phyloP scores from a whole-genome alignment of 2,113 vertebrate genomes.

The Taurulus bubalis region DNA sequence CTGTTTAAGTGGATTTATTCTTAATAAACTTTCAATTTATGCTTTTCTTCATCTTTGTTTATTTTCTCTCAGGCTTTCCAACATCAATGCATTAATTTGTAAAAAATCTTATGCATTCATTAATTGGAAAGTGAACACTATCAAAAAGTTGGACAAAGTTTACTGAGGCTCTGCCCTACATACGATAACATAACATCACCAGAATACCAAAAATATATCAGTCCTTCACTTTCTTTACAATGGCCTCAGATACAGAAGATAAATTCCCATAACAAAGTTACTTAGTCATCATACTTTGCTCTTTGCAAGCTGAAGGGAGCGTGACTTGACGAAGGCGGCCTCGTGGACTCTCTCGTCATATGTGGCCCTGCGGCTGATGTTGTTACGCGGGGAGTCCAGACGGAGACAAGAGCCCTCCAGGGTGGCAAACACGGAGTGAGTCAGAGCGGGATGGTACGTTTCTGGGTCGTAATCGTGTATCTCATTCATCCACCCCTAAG shows the following conservation, averaged over 20 bases:
- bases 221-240: neutral
- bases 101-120: neutral
- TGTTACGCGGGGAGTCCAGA: conserved; percentile 86
- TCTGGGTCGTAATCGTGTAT: conserved; percentile 86
- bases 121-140: neutral
- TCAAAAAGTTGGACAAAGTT: neutral
- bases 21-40: neutral
- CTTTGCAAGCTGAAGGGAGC: conserved; percentile 80
- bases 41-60: neutral
- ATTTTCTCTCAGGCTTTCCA: neutral
- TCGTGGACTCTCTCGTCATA: conserved; percentile 84
- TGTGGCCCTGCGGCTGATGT: conserved; percentile 83
- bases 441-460: conserved; percentile 84
- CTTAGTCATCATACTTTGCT: conserved; percentile 83
- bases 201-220: neutral
- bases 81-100: conserved; percentile 3
- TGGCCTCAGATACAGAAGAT: neutral
- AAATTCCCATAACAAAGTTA: neutral
- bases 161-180: neutral
- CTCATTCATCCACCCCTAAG: conserved; percentile 93
- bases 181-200: neutral
- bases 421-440: conserved; percentile 86
- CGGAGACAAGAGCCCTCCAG: conserved; percentile 86
- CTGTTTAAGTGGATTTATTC: neutral
- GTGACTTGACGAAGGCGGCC: conserved; percentile 79